Conservation (phyloP, 2,888 invertebrate species). For the Athripsodes cinereus region DNA sequence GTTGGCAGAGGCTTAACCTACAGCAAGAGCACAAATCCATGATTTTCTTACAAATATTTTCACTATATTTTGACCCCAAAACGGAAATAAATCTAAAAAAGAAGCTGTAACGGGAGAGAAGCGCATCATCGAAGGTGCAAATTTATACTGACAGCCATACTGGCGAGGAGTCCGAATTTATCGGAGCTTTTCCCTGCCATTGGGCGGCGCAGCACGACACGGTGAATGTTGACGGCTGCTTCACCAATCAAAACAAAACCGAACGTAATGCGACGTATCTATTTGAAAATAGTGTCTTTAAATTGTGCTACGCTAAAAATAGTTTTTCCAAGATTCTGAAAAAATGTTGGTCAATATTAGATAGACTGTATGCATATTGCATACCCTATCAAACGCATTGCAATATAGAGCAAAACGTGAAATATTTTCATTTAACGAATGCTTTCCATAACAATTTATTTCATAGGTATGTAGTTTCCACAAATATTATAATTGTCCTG, state of each 20-base stretch:
- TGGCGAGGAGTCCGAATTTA: slow-evolving; percentile 81
- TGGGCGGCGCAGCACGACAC: slow-evolving; percentile 38
- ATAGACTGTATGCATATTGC: too few relatives aligned
- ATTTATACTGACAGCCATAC: slow-evolving; percentile 98
- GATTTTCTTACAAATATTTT: slow-evolving; percentile 44
- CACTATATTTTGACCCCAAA: slow-evolving; percentile 12
- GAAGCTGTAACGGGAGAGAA: slow-evolving; percentile 68
- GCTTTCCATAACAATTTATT: too few relatives aligned
- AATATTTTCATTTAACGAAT: too few relatives aligned
- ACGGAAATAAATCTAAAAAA: slow-evolving; percentile 38
- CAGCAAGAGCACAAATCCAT: slow-evolving; percentile 53
- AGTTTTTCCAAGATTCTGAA: too few relatives aligned
- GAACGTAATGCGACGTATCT: too few relatives aligned
- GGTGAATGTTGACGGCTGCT: slow-evolving; percentile 5
- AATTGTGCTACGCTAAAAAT: too few relatives aligned
- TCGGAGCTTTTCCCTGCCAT: slow-evolving; percentile 61
- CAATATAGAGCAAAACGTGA: too few relatives aligned
- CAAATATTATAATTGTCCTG: too few relatives aligned
- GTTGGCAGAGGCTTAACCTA: slow-evolving; percentile 27
- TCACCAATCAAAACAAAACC: slow-evolving; percentile 6
- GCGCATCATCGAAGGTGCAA: slow-evolving; percentile 80
- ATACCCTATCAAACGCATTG: too few relatives aligned
- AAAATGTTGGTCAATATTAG: too few relatives aligned
- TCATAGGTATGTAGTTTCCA: too few relatives aligned
- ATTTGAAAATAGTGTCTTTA: too few relatives aligned